Conservation (phyloP, 2,888 invertebrate genomes). For the Drosophila helvetica region DNA sequence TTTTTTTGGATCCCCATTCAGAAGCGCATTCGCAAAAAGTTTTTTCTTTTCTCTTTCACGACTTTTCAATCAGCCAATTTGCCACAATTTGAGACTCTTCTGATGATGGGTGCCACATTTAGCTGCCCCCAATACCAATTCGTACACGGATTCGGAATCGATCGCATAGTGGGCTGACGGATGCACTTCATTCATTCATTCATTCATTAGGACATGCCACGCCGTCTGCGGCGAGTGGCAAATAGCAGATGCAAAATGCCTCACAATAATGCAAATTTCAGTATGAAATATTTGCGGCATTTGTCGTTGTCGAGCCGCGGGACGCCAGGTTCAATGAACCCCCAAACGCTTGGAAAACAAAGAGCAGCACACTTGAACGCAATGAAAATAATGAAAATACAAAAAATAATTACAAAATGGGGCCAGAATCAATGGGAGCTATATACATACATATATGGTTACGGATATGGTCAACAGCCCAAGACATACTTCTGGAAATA, state of each 20-base stretch:
- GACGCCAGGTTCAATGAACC: slow-evolving; percentile 46
- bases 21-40: slow-evolving; percentile 6
- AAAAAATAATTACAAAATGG: slow-evolving; percentile 6
- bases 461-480: too few relatives aligned
- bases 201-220: background rate
- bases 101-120: background rate
- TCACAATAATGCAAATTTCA: slow-evolving; percentile 69
- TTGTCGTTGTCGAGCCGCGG: slow-evolving; percentile 13
- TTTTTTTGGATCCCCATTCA: slow-evolving; percentile 1
- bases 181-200: slow-evolving; percentile 3
- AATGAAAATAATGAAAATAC: slow-evolving; percentile 10
- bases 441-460: too few relatives aligned
- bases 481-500: too few relatives aligned
- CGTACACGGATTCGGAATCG: background rate
- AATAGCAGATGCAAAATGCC: slow-evolving; percentile 32
- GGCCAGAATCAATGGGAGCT: too few relatives aligned
- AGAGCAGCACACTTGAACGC: slow-evolving; percentile 1
- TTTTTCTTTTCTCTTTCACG: slow-evolving; percentile 13
- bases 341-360: background rate
- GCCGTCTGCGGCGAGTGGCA: slow-evolving; percentile 32
- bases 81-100: slow-evolving; percentile 8
- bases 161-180: background rate
- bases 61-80: slow-evolving; percentile 41
- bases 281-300: slow-evolving; percentile 73
- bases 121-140: background rate